Conservation (phyloP, 2,113 vertebrate species). For the Nanorana parkeri region DNA sequence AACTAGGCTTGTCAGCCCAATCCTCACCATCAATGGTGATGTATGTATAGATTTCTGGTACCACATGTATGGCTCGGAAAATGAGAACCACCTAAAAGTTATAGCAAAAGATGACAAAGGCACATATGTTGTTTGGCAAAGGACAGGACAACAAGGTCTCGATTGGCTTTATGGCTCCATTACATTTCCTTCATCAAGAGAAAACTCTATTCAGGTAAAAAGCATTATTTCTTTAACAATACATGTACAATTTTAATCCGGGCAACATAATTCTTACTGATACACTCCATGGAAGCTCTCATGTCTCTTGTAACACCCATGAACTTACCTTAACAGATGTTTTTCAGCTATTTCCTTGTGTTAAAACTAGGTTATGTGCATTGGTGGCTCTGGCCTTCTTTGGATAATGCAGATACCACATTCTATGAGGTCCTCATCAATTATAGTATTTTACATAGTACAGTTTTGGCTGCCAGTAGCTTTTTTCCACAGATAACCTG, state of each 20-base stretch:
- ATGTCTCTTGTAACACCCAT: too few species aligned
- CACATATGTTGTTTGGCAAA: conserved; percentile 71
- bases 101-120: conserved; percentile 64
- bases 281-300: too few species aligned
- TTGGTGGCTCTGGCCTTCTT: too few species aligned
- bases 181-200: conserved; percentile 63
- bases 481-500: too few species aligned
- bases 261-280: too few species aligned
- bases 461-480: too few species aligned
- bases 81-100: conserved; percentile 71
- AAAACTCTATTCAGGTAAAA: conserved; percentile 73
- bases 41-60: conserved; percentile 88
- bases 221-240: not conserved
- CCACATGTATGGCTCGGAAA: conserved; percentile 68
- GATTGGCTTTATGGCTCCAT: conserved; percentile 76
- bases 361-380: too few species aligned
- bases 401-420: too few species aligned
- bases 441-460: too few species aligned
- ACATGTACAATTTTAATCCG: not conserved
- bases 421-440: too few species aligned
- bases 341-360: too few species aligned
- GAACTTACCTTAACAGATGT: too few species aligned
- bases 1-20: conserved; percentile 71
- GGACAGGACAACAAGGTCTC: conserved; percentile 63
- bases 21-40: conserved; percentile 62